Base-by-base conservation (phyloP, 2,888 invertebrate species). In the Halictus ligatus region DNA sequence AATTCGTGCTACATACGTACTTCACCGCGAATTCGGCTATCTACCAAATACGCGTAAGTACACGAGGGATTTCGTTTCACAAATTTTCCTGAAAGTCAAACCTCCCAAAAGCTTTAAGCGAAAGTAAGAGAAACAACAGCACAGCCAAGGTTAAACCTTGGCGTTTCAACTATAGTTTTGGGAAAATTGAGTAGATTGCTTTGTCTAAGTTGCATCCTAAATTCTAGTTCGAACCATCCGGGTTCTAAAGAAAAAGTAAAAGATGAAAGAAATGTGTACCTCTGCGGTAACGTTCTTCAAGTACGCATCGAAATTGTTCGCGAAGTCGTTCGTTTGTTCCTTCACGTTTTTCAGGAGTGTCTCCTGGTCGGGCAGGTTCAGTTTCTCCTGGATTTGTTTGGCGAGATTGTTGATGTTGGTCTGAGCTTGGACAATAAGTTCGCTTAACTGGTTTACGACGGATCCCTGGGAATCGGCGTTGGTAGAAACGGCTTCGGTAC, bases 321-420 rank as follows among this genome's bases (percentile, higher is more conserved):
- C 92, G 58, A 94, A 91, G 67, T 67, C 87, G 21, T 78, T 87
- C 88, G 92, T 94, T 54, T 94, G 93, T 8, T 91, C 88, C 79
- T 92, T 94, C 25, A 94, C 69, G 50, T 92, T 91, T 29, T 92
- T 90, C 25, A 92, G 77, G 12, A 94, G 87, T 35, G 91, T 91
- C 2, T 92, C 89, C 25, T 93, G 92, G 71, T 94, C 90, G 13
- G 94, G 94, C 1, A 94, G 76, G 43, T 92, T 92, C n/a, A 92
- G 77, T 84, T 93, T 85, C 54, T 93, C 83, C 80, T 92, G 91
- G 48, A 95, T 90, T 67, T 94, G 92, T 48, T 88, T 88, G 5
- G 92, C 91, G 15, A 95, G 81, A 35, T 89, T 90, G 46, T 90
- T 91, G 60, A 94, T 92, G 60, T 90, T 92, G 7, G 85, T 71